Percentiles rank a stretch among this genome's conserved stretches.
Conservation (phyloP, 2,888 invertebrate genomes). For the Hirtodrosophila trivittata region DNA sequence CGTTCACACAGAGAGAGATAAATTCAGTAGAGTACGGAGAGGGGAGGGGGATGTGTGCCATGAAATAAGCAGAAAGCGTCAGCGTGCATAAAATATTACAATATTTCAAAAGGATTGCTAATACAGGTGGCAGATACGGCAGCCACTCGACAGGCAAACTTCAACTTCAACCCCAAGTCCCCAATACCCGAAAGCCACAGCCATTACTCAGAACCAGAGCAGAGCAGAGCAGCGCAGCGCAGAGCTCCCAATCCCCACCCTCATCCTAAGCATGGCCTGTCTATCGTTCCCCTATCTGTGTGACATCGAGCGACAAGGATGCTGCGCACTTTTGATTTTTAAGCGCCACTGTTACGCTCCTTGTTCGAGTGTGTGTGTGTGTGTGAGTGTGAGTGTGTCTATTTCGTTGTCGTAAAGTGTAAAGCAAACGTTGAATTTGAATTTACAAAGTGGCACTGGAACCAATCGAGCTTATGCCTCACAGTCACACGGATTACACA, state of each 20-base stretch:
- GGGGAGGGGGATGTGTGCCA: conserved; percentile 6
- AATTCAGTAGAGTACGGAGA: neutral
- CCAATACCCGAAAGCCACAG: neutral
- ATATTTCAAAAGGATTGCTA: conserved; percentile 72
- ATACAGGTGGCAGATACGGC: conserved; percentile 34
- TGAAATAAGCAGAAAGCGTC: conserved; percentile 31
- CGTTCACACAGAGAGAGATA: conserved; percentile 1
- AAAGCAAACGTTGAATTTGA: conserved; percentile 31
- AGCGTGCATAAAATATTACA: conserved; percentile 61
- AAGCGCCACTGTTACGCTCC: conserved; percentile 39
- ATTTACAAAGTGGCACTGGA: conserved; percentile 35
- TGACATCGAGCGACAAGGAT: conserved; percentile 49
- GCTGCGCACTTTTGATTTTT: conserved; percentile 57
- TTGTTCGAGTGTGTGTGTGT: conserved; percentile 7
- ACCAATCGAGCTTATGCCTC: conserved; percentile 36
- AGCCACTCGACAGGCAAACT: conserved; percentile 13
- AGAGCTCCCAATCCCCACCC: too few relatives aligned
- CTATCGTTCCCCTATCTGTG: conserved; percentile 30
- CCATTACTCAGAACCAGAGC: neutral
- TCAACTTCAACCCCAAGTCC: conserved; percentile 13
- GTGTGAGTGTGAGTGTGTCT: conserved; percentile 1
- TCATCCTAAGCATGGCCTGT: conserved; percentile 4
- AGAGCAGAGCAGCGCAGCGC: neutral
- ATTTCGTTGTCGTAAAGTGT: conserved; percentile 18
- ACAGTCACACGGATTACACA: conserved; percentile 13